Evolutionary conservation across 2,888 invertebrate genomes (phyloP).

Genomic region (Microchrysa polita): DNA sequence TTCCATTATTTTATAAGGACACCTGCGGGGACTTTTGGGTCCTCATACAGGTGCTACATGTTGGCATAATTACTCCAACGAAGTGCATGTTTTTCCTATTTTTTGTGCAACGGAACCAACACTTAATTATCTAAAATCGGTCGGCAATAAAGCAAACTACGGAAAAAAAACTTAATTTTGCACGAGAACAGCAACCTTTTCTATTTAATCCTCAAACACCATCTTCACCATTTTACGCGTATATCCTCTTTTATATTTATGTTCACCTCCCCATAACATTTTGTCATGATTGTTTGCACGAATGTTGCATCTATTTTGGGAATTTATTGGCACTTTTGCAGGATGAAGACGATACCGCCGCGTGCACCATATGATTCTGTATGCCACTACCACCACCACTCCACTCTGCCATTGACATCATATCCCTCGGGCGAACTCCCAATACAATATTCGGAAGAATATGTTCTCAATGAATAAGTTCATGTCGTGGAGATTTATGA

Average conservation of each 20-base stretch:
- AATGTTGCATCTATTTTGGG: slow-evolving; percentile 41
- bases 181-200: neutral
- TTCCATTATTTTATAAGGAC: no score
- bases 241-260: slow-evolving; percentile 1
- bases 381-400: neutral
- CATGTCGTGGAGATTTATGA: slow-evolving; percentile 42
- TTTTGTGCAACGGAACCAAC: no score
- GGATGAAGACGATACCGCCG: slow-evolving; percentile 36
- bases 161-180: no score
- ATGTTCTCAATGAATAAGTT: slow-evolving; percentile 34
- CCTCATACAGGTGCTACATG: no score
- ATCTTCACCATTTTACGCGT: no score
- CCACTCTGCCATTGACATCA: neutral
- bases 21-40: no score
- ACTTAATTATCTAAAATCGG: no score
- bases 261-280: slow-evolving; percentile 21
- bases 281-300: slow-evolving; percentile 38
- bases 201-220: no score
- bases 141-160: no score
- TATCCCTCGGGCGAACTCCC: slow-evolving; percentile 9
- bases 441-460: slow-evolving; percentile 29
- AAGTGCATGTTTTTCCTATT: no score
- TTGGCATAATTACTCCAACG: no score
- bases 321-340: slow-evolving; percentile 42
- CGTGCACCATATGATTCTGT: slow-evolving; percentile 38